These are phyloP conservation scores for Pygoscelis antarcticus DNA, from an alignment of 2,113 vertebrate species.

Conservation along the genomic window DNA sequence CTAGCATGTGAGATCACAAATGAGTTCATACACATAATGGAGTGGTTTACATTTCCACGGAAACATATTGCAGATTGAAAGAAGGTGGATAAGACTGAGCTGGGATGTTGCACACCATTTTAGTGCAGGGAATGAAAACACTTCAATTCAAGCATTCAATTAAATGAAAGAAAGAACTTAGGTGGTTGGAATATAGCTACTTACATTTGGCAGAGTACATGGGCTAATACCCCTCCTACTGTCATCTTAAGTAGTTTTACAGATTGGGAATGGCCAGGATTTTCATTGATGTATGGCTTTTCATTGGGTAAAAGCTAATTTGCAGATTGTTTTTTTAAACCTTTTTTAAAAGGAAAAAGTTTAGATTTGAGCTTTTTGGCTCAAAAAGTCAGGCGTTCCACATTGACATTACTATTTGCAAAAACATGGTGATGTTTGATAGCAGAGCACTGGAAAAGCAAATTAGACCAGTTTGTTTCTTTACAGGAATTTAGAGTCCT, in stretches of 20 bases:
- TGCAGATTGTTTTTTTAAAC: not conserved
- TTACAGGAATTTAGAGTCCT: not conserved
- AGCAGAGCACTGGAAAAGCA: not conserved
- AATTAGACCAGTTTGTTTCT: not conserved
- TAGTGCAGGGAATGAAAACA: conserved; percentile 3
- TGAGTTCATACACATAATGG: not conserved
- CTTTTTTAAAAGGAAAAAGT: not conserved
- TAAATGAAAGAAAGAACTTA: conserved; percentile 24
- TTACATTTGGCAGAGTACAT: not conserved
- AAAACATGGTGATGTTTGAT: not conserved
- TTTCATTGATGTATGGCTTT: not conserved
- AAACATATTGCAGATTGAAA: not conserved
- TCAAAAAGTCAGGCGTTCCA: not conserved
- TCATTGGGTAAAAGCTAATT: not conserved
- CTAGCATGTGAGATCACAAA: not conserved
- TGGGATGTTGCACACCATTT: not conserved
- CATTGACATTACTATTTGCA: not conserved
- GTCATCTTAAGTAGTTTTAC: not conserved
- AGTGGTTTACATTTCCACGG: not conserved
- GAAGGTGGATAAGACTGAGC: not conserved
- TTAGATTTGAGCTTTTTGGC: not conserved
- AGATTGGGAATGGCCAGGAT: not conserved
- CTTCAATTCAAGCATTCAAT: not conserved
- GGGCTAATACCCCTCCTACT: not conserved
- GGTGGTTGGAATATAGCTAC: not conserved